Conservation (phyloP, 2,888 invertebrate genomes). For the Omphaloscelis lunosa region DNA sequence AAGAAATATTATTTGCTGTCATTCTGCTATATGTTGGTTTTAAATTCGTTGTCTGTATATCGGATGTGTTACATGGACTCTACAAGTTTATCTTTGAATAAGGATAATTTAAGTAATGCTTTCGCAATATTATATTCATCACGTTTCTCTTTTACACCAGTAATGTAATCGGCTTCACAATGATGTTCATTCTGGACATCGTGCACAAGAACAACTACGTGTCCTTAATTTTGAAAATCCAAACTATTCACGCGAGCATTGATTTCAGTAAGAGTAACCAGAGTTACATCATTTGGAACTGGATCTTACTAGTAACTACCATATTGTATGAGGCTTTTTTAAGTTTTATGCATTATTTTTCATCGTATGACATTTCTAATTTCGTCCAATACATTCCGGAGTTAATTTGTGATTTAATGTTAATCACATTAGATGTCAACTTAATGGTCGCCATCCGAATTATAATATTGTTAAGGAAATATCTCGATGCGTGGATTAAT, state of each 20-base stretch:
- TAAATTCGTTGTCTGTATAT: neutral
- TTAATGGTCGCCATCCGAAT: slow-evolving; percentile 32
- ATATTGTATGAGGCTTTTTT: neutral
- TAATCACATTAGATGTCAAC: slow-evolving; percentile 32
- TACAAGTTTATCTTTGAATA: neutral
- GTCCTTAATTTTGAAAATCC: slow-evolving; percentile 40
- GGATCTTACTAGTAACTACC: slow-evolving; percentile 30
- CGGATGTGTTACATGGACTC: neutral
- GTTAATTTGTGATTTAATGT: slow-evolving; percentile 2
- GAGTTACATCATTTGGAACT: slow-evolving; percentile 38
- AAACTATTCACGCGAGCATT: slow-evolving; percentile 33
- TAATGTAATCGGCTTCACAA: slow-evolving; percentile 12
- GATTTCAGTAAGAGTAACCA: slow-evolving; percentile 21
- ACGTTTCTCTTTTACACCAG: neutral
- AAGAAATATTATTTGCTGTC: slow-evolving; percentile 10
- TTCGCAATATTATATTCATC: neutral
- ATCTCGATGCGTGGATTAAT: slow-evolving; percentile 26
- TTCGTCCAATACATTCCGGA: neutral
- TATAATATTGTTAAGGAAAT: slow-evolving; percentile 35
- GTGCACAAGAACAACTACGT: slow-evolving; percentile 21
- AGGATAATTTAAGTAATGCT: neutral
- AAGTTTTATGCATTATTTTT: neutral
- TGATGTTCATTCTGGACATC: slow-evolving; percentile 12
- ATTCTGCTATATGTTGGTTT: neutral
- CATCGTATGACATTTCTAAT: neutral